Conservation (phyloP, 2,888 invertebrate genomes). For the Magallana nippona region DNA sequence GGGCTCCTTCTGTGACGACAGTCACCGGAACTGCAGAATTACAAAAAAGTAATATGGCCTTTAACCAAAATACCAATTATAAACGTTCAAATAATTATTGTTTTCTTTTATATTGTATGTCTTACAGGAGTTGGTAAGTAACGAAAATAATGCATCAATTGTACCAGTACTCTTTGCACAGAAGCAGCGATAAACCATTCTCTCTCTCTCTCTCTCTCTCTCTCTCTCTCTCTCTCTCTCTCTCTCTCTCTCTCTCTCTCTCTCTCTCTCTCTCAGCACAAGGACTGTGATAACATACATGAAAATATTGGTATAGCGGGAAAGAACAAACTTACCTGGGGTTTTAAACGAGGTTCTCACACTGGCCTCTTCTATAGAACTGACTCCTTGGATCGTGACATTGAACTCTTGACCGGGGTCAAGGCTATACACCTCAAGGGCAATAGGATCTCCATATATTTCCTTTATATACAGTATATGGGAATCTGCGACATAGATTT, state of each 20-base stretch:
- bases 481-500: background rate
- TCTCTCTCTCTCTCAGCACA: background rate
- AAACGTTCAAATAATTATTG: no score
- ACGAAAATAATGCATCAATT: no score
- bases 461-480: constrained; percentile 21
- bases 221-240: constrained; percentile 39
- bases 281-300: background rate
- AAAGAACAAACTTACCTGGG: background rate
- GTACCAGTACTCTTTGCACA: no score
- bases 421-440: background rate
- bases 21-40: constrained; percentile 3
- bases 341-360: background rate
- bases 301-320: no score
- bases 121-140: no score
- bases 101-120: no score
- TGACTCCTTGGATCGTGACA: constrained; percentile 25
- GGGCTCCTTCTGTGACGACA: background rate
- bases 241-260: constrained; percentile 38
- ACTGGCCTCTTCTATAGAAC: background rate
- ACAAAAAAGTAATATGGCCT: no score
- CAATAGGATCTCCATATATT: background rate
- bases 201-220: background rate
- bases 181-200: background rate
- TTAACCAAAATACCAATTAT: no score
- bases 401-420: constrained; percentile 4